Percentiles rank a stretch among this genome's conserved stretches.
Conservation (phyloP, 1,140 invertebrate species). For the Atta colombica region DNA sequence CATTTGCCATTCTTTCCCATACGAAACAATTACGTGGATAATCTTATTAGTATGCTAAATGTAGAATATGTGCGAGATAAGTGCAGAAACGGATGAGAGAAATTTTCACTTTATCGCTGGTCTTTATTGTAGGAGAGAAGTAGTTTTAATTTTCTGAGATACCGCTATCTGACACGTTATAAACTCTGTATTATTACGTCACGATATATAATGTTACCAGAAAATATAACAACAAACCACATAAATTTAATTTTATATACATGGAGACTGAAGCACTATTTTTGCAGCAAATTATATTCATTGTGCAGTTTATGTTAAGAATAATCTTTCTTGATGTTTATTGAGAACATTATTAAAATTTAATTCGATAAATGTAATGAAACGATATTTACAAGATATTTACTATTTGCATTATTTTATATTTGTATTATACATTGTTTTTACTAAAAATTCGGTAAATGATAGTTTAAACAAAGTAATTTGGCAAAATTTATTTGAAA, state of each 20-base stretch:
- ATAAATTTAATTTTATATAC: neutral
- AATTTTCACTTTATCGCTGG: constrained; percentile 8
- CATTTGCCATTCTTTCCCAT: too few relatives aligned
- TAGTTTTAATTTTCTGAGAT: neutral
- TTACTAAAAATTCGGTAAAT: neutral
- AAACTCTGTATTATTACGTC: too few relatives aligned
- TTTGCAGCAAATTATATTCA: neutral
- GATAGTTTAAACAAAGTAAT: neutral
- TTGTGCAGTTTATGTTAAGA: neutral
- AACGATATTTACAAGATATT: neutral
- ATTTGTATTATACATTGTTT: neutral
- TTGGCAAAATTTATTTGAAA: neutral
- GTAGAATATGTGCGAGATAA: neutral
- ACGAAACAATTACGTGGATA: too few relatives aligned
- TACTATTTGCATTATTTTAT: neutral
- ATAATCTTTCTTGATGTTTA: neutral
- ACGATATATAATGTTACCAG: neutral
- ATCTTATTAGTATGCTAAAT: too few relatives aligned
- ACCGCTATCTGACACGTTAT: neutral
- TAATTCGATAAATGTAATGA: neutral
- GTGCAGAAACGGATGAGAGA: neutral
- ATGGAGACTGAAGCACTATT: neutral
- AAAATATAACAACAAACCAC: neutral
- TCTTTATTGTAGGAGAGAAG: neutral
- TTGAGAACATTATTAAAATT: neutral